Evolutionary conservation across 2,113 vertebrate genomes (phyloP).

Genomic region (Agapornis roseicollis): DNA sequence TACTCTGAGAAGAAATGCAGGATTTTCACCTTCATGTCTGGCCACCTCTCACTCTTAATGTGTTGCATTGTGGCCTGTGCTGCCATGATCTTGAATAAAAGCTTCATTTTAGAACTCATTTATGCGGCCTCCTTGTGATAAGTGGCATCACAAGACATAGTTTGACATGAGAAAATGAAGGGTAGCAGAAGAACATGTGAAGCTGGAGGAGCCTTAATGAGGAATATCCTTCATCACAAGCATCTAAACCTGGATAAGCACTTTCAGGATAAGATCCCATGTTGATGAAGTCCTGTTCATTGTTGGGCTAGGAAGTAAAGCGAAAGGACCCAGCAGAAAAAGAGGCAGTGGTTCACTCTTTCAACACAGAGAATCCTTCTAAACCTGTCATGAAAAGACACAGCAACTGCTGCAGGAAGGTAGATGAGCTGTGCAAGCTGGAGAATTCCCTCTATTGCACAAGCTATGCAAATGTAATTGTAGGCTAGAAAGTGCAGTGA

Average conservation of each 20-base stretch:
- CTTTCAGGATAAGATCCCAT: neutral
- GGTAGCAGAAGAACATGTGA: neutral
- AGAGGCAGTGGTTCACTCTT: neutral
- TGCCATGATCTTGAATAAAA: neutral
- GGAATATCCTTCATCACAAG: neutral
- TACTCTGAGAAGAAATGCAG: neutral
- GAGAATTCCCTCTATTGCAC: constrained; percentile 56
- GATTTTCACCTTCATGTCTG: neutral
- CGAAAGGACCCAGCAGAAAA: neutral
- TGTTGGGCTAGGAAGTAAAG: neutral
- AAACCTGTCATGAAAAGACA: neutral
- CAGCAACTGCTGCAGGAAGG: neutral
- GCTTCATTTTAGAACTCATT: neutral
- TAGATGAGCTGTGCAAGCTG: constrained; percentile 21
- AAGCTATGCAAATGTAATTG: constrained; percentile 62
- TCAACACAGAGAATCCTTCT: neutral
- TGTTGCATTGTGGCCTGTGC: neutral
- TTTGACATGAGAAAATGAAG: neutral
- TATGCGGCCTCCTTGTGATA: neutral
- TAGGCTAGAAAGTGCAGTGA: constrained; percentile 59
- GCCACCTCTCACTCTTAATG: neutral
- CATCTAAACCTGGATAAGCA: neutral
- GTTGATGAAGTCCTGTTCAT: neutral
- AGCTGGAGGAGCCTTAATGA: neutral
- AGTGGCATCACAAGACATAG: neutral